These are phyloP conservation scores for Microtus oregoni DNA, from an alignment of 2,113 vertebrate species.

Conservation along the genomic window DNA sequence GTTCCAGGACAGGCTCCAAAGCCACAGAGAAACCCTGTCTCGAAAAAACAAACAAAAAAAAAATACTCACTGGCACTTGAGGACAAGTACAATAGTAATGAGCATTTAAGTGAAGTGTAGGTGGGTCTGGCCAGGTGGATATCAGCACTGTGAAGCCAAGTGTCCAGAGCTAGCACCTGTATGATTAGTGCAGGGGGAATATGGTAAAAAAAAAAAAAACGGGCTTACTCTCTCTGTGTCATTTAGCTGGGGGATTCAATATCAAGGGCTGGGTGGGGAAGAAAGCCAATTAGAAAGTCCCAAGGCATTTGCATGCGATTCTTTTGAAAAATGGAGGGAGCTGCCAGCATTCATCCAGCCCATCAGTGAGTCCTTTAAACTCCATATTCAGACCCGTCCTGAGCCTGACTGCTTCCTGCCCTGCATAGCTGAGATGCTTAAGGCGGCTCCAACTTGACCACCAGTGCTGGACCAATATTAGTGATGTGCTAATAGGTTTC, in stretches of 20 bases:
- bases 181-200: background rate
- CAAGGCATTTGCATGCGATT: background rate
- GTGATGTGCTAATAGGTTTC: background rate
- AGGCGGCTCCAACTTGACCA: no score
- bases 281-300: background rate
- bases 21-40: no score
- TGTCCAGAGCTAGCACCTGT: background rate
- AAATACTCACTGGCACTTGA: background rate
- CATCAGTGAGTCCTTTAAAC: background rate
- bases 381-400: background rate
- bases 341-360: background rate
- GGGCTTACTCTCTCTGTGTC: background rate
- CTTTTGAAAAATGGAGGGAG: constrained; percentile 6
- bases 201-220: background rate
- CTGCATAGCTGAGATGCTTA: background rate
- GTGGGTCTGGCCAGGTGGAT: background rate
- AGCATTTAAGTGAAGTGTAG: background rate
- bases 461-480: background rate
- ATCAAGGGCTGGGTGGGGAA: background rate
- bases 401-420: background rate
- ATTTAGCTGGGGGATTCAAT: background rate
- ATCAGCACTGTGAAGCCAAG: background rate
- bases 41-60: no score
- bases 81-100: background rate
- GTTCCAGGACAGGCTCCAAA: no score